These are phyloP conservation scores for Chlorodrepanis virens DNA, from an alignment of 2,113 vertebrate species.

Conservation along the genomic window DNA sequence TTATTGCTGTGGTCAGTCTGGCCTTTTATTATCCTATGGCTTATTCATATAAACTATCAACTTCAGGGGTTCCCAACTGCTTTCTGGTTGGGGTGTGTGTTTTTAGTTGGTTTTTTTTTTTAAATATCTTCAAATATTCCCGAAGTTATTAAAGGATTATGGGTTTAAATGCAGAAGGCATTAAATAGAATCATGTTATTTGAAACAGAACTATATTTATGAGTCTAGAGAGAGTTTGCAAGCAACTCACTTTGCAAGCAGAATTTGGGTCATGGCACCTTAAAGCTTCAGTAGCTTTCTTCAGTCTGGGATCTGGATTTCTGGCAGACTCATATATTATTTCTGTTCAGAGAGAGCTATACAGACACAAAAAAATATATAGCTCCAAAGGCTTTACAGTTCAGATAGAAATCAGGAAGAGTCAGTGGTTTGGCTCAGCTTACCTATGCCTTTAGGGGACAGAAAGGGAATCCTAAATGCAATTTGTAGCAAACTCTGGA, in stretches of 20 bases:
- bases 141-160: not conserved
- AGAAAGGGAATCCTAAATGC: not conserved
- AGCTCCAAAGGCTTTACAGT: not conserved
- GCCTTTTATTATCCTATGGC: not conserved
- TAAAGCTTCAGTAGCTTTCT: constrained; percentile 8
- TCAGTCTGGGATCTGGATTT: not conserved
- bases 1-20: not conserved
- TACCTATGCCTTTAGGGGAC: not conserved
- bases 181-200: not conserved
- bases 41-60: not conserved
- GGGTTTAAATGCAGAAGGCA: constrained; percentile 4
- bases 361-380: not conserved
- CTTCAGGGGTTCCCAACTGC: not conserved
- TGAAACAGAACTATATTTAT: not conserved
- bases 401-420: not conserved
- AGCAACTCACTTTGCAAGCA: not conserved
- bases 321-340: not conserved
- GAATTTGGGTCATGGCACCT: not conserved
- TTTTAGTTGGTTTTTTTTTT: not conserved
- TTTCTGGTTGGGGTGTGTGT: not conserved
- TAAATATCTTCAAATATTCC: not conserved
- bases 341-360: not conserved
- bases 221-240: not conserved
- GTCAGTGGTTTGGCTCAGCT: not conserved
- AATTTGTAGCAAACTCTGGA: not conserved